phyloP scores from a whole-genome alignment of 2,113 vertebrate species.

The Donacobius atricapilla region DNA sequence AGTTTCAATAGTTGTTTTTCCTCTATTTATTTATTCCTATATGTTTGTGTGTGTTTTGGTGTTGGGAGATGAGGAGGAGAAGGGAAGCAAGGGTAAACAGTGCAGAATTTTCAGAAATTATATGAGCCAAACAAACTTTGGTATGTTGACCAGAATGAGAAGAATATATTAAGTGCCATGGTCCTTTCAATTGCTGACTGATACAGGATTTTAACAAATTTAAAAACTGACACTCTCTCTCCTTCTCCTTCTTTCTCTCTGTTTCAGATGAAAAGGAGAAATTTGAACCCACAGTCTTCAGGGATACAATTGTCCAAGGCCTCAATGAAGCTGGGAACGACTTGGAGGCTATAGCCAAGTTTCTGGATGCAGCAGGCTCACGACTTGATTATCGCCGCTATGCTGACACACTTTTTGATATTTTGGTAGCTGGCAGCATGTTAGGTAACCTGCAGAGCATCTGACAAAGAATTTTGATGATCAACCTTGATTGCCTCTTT shows the following conservation, averaged over 20 bases:
- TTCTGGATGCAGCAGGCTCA: slow-evolving; percentile 87
- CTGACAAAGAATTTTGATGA: background rate
- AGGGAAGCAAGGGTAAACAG: background rate
- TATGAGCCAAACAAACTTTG: background rate
- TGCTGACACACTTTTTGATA: slow-evolving; percentile 92
- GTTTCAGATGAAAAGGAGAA: slow-evolving; percentile 95
- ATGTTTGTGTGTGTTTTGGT: background rate
- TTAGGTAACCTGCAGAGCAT: slow-evolving; percentile 75
- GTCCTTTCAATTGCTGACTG: background rate
- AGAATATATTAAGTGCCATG: background rate
- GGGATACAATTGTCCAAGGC: slow-evolving; percentile 88
- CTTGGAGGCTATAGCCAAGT: slow-evolving; percentile 90
- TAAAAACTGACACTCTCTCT: background rate
- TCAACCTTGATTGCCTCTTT: background rate
- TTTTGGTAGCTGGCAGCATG: slow-evolving; percentile 94
- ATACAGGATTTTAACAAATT: background rate
- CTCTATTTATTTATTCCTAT: background rate
- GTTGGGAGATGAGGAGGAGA: background rate
- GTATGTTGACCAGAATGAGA: background rate
- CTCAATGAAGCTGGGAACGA: slow-evolving; percentile 89
- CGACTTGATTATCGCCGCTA: slow-evolving; percentile 91
- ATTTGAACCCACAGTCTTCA: slow-evolving; percentile 93
- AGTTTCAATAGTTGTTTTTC: background rate
- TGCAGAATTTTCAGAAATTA: background rate
- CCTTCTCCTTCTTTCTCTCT: background rate